phyloP scores from a whole-genome alignment of 1,140 invertebrate genomes.

The Ips typographus region DNA sequence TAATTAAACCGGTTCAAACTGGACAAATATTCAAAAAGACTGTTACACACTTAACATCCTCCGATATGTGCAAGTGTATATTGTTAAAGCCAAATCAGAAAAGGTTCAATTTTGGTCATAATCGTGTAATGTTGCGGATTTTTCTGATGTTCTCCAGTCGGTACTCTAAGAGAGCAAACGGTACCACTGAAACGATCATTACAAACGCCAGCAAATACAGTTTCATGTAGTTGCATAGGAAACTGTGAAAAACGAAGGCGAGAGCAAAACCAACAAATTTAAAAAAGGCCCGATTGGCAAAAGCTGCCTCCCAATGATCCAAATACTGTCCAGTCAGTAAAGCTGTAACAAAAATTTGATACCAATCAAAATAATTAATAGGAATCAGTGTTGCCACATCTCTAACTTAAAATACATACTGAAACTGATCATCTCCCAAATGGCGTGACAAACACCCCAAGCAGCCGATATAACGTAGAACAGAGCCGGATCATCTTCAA shows the following conservation, averaged over 20 bases:
- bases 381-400: background rate
- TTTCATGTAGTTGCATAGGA: conserved; percentile 54
- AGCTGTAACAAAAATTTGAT: conserved; percentile 46
- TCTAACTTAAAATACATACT: conserved; percentile 42
- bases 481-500: conserved; percentile 63
- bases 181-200: conserved; percentile 49
- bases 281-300: conserved; percentile 54
- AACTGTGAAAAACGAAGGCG: conserved; percentile 52
- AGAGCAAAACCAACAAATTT: conserved; percentile 52
- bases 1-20: no score
- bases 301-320: conserved; percentile 54
- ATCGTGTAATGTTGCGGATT: conserved; percentile 47
- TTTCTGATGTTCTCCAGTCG: conserved; percentile 49
- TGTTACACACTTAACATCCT: no score
- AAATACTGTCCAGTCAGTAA: conserved; percentile 52
- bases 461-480: conserved; percentile 71
- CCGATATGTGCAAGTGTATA: no score
- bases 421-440: conserved; percentile 68
- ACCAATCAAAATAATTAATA: background rate
- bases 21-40: no score
- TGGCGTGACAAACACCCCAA: conserved; percentile 74
- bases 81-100: conserved; percentile 37
- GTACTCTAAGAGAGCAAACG: conserved; percentile 52
- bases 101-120: conserved; percentile 48
- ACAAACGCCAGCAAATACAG: conserved; percentile 52